Conservation (phyloP, 2,888 invertebrate species). For the Catonia carolina region DNA sequence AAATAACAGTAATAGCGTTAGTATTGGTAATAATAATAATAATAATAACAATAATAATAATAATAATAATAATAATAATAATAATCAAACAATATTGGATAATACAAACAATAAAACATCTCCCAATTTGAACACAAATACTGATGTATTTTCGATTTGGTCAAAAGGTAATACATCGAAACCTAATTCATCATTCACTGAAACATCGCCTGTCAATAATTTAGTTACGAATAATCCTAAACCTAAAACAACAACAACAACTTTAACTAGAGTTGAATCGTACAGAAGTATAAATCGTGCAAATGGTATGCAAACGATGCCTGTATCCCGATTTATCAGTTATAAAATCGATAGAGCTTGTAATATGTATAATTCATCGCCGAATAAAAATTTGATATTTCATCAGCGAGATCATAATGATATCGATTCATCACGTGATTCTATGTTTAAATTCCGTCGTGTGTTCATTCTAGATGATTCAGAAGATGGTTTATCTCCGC, state of each 20-base stretch:
- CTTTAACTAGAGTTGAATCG: background rate
- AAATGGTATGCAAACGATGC: conserved; percentile 44
- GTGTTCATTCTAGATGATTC: conserved; percentile 44
- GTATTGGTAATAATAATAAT: background rate
- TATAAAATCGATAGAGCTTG: conserved; percentile 24
- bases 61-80: background rate
- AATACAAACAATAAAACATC: conserved; percentile 32
- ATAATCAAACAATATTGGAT: conserved; percentile 11
- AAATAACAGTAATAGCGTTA: background rate
- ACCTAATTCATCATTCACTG: no score
- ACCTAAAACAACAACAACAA: background rate
- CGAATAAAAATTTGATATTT: conserved; percentile 1
- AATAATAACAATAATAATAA: background rate
- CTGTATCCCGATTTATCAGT: conserved; percentile 40
- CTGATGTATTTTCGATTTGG: no score
- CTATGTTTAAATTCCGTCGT: conserved; percentile 42
- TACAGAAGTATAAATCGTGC: conserved; percentile 35
- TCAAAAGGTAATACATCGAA: no score
- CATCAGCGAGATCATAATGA: background rate
- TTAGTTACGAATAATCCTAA: no score
- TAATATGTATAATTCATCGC: conserved; percentile 9
- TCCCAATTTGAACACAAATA: background rate
- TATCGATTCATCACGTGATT: conserved; percentile 17
- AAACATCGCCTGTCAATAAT: no score
- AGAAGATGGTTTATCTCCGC: conserved; percentile 37